These are phyloP conservation scores for Ephydatia muelleri DNA, from an alignment of 37 sponge, comb jelly and placozoan genomes.

Conservation along the genomic window DNA sequence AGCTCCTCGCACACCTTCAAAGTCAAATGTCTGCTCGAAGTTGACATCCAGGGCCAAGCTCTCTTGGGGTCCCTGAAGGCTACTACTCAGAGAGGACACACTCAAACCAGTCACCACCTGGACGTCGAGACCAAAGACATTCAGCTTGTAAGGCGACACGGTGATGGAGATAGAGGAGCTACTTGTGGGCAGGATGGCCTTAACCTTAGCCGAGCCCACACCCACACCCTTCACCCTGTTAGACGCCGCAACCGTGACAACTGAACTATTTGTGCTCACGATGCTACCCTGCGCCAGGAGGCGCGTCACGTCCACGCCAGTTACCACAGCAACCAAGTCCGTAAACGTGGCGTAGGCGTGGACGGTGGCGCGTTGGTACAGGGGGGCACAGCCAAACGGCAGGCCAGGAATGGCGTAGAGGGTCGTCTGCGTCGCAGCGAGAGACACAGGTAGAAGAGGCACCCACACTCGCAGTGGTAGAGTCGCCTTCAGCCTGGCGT, in stretches of 20 bases:
- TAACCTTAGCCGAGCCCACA: not conserved
- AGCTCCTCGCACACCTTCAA: constrained; percentile 41
- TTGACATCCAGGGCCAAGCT: not conserved
- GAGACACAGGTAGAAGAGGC: constrained; percentile 23
- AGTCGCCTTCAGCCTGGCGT: not conserved
- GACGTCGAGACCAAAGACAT: constrained; percentile 49
- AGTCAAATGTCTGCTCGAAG: constrained; percentile 41
- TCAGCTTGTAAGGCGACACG: constrained; percentile 24
- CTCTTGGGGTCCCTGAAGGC: not conserved
- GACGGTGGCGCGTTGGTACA: constrained; percentile 40
- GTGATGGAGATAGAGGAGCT: not conserved
- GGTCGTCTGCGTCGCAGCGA: constrained; percentile 4
- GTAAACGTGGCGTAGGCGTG: constrained; percentile 56
- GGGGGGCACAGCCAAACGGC: constrained; percentile 17
- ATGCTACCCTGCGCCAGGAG: constrained; percentile 11
- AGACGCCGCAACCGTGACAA: not conserved
- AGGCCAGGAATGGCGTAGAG: constrained; percentile 30
- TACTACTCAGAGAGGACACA: not conserved
- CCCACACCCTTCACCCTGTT: not conserved
- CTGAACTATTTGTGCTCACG: constrained; percentile 12
- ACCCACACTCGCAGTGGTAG: constrained; percentile 59
- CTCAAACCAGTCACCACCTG: constrained; percentile 30
- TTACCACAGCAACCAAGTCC: constrained; percentile 19
- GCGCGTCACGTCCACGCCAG: constrained; percentile 26
- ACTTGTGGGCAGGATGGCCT: not conserved